A percentile compares a stretch with the other conserved stretches of the same genome.
These are phyloP conservation scores for Papilio protenor DNA, from an alignment of 2,888 invertebrate genomes.

Conservation along the genomic window DNA sequence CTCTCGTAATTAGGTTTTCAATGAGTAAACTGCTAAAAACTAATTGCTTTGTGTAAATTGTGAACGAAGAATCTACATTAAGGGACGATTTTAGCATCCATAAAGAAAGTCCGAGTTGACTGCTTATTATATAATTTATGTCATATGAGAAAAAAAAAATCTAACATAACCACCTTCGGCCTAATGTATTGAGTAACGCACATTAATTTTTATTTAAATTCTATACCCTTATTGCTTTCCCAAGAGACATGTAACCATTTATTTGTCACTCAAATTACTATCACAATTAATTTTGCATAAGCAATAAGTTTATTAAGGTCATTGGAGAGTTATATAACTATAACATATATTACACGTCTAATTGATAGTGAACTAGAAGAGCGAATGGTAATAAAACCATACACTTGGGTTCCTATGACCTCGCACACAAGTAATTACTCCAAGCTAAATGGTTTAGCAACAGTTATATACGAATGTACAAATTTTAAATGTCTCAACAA, in stretches of 20 bases:
- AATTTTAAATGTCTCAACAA: background rate
- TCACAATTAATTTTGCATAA: background rate
- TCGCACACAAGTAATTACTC: background rate
- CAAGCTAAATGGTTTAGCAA: background rate
- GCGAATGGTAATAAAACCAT: slow-evolving; percentile 22
- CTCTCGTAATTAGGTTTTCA: background rate
- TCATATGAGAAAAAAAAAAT: background rate
- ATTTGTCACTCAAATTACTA: background rate
- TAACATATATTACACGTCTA: slow-evolving; percentile 20
- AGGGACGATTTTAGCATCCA: too few species aligned
- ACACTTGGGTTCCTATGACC: slow-evolving; percentile 20
- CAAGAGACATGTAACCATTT: background rate
- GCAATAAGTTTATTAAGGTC: slow-evolving; percentile 3
- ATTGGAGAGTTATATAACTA: background rate
- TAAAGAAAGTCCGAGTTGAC: too few species aligned
- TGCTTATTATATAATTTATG: too few species aligned
- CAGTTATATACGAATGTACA: background rate
- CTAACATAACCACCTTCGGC: background rate
- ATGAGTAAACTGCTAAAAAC: too few species aligned
- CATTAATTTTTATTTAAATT: background rate
- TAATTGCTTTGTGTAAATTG: too few species aligned
- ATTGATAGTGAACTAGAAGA: slow-evolving; percentile 24
- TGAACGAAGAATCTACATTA: too few species aligned
- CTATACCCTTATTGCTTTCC: background rate
- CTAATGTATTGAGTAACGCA: background rate